Percentiles rank a stretch among this genome's conserved stretches.
These are phyloP conservation scores for Ichneumoninae sp. DNA, from an alignment of 2,888 invertebrate species.

Conservation along the genomic window DNA sequence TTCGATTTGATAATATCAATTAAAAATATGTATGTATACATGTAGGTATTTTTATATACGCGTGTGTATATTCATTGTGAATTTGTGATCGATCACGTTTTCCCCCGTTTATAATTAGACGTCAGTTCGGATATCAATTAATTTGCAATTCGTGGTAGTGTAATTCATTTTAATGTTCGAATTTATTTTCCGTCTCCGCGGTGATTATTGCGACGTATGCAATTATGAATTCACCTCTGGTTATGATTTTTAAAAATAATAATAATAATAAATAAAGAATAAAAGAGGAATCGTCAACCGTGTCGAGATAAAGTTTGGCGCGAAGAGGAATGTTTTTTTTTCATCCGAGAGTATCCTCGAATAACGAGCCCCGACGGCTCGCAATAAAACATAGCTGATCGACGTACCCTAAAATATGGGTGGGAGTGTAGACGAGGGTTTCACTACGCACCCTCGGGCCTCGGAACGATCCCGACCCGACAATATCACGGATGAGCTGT, in stretches of 20 bases:
- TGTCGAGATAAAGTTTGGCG: neutral
- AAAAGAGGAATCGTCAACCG: neutral
- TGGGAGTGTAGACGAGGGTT: neutral
- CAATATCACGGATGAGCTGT: slow-evolving; percentile 51
- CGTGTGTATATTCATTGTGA: too few relatives aligned
- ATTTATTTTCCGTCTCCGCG: neutral
- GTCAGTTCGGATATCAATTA: neutral
- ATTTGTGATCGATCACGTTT: slow-evolving; percentile 10
- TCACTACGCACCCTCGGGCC: slow-evolving; percentile 6
- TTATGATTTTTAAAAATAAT: neutral
- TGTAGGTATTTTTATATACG: neutral
- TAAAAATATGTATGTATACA: neutral
- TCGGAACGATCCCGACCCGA: neutral
- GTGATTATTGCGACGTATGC: neutral
- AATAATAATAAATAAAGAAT: neutral
- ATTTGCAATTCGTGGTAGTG: neutral
- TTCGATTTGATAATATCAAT: slow-evolving; percentile 2
- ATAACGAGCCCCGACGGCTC: neutral
- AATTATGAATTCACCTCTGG: neutral
- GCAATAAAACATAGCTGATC: slow-evolving; percentile 67
- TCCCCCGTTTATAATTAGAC: neutral
- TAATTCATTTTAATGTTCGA: slow-evolving; percentile 4
- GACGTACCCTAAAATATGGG: slow-evolving; percentile 61
- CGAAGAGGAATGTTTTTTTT: neutral
- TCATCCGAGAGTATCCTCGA: slow-evolving; percentile 4